These are phyloP conservation scores for Prostheceraeus crozeri DNA, from an alignment of 2,888 invertebrate genomes.

Conservation along the genomic window DNA sequence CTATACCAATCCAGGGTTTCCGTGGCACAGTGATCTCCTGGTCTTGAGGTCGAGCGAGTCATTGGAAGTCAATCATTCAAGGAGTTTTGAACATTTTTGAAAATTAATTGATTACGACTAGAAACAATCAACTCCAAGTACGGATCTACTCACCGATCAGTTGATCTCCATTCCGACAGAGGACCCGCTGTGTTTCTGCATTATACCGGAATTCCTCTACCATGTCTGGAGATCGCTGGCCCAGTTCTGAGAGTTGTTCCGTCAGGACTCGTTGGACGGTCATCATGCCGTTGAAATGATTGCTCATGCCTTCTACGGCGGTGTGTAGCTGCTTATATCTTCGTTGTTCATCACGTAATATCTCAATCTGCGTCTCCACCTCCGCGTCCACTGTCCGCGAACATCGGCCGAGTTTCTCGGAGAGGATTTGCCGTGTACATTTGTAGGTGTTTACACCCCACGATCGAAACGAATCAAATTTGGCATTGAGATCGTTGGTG, in stretches of 20 bases:
- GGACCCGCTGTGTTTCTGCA: conserved; percentile 84
- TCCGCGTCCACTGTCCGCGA: conserved; percentile 64
- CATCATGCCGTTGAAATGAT: conserved; percentile 78
- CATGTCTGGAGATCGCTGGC: conserved; percentile 88
- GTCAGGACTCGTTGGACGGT: conserved; percentile 77
- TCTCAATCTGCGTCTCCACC: conserved; percentile 84
- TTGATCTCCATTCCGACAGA: conserved; percentile 85
- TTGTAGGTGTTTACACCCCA: conserved; percentile 98
- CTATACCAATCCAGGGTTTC: too few species aligned
- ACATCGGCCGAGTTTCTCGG: conserved; percentile 79
- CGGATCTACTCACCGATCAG: conserved; percentile 64
- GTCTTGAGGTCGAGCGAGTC: too few species aligned
- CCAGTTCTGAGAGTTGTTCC: conserved; percentile 82
- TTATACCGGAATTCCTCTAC: conserved; percentile 89
- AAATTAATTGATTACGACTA: too few species aligned
- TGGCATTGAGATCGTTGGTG: background rate
- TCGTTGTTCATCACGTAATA: conserved; percentile 68
- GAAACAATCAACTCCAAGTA: too few species aligned
- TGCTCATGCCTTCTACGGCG: conserved; percentile 70
- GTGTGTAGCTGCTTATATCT: background rate
- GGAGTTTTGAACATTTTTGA: too few species aligned
- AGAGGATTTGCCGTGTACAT: conserved; percentile 89
- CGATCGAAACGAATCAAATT: conserved; percentile 38
- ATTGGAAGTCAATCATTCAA: too few species aligned
- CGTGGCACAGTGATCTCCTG: too few species aligned